Percentiles rank a stretch among this genome's conserved stretches.
Conservation (phyloP, 2,888 invertebrate species). For the Celastrina argiolus region DNA sequence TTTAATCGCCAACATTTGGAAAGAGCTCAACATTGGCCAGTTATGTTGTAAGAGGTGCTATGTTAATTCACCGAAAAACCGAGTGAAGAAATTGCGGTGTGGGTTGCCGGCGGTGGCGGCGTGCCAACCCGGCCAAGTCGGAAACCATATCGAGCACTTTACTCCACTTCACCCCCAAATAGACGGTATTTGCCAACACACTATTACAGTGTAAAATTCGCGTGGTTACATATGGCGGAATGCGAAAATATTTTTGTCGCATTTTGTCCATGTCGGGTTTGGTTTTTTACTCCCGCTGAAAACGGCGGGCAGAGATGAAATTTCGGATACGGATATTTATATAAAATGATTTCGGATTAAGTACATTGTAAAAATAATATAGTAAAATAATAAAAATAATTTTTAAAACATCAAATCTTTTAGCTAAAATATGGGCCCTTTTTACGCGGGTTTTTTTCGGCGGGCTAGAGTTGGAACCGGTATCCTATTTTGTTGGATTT, state of each 20-base stretch:
- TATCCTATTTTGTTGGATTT: too few relatives aligned
- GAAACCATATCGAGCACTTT: conserved; percentile 34
- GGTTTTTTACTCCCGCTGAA: too few relatives aligned
- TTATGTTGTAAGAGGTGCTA: conserved; percentile 25
- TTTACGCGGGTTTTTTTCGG: too few relatives aligned
- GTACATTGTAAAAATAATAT: too few relatives aligned
- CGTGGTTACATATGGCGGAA: neutral
- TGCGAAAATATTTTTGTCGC: neutral
- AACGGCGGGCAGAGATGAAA: too few relatives aligned
- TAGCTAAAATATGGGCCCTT: too few relatives aligned
- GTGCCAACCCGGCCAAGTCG: conserved; percentile 36
- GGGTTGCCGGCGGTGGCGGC: conserved; percentile 32
- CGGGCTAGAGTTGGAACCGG: too few relatives aligned
- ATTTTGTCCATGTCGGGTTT: too few relatives aligned
- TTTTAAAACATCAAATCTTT: too few relatives aligned
- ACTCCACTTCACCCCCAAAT: conserved; percentile 32
- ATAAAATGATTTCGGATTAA: too few relatives aligned
- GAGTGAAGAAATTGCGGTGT: conserved; percentile 29
- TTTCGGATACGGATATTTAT: too few relatives aligned
- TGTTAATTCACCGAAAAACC: conserved; percentile 24
- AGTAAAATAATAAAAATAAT: too few relatives aligned
- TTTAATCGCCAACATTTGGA: neutral
- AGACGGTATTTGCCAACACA: conserved; percentile 33
- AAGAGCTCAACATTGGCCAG: neutral
- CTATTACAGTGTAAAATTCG: neutral